Evolutionary conservation across 2,888 invertebrate species (phyloP), one percentile per base, ranked within the genome.

Genomic region (Morpho achilles): DNA sequence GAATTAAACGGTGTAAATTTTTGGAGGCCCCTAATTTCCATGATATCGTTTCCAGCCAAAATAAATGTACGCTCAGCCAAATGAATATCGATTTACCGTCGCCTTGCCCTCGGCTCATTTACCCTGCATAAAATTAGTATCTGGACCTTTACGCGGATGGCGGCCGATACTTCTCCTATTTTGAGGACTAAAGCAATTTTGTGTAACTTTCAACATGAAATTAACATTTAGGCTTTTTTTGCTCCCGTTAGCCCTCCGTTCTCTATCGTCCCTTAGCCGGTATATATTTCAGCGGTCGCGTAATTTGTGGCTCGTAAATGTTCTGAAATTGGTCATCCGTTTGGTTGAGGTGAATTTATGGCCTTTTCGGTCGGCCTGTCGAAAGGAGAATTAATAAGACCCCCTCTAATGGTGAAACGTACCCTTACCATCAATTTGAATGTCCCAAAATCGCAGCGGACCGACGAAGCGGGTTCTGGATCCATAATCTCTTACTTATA

Each of bases 241-340:
- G 78, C 72, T 77, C 75, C 71, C 76, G 74, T 76, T 77, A 74
- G 78, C 79, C 80, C 79, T 76, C 69, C 76, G 74, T 79, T 78
- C 78, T 75, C 73, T 73, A 76, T 75, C 77, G 77, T 81, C 79
- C 82, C 76, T 73, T 71, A 77, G 79, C 83, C 82, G 85, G 88
- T 89, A 89, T 88, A 32, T 32, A 88, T 89, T 89, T 89, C 89
- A 84, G 80, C 83, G 87, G 88, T 84, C 86, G 85, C 84, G 90
- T 89, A 89, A 90, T 90, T 90, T 90, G 89, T 90, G 89, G 90
- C 85, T 87, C 89, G 89, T 89, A 89, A 90, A 89, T 89, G 90
- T 88, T 89, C 89, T 85, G 88, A 90, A 90, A 90, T 90, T 90
- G 90, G 90, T 90, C 89, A 90, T 90, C 89, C 90, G 88, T 90